These are phyloP conservation scores for Eilema depressum DNA, from an alignment of 2,888 invertebrate species.

Conservation along the genomic window DNA sequence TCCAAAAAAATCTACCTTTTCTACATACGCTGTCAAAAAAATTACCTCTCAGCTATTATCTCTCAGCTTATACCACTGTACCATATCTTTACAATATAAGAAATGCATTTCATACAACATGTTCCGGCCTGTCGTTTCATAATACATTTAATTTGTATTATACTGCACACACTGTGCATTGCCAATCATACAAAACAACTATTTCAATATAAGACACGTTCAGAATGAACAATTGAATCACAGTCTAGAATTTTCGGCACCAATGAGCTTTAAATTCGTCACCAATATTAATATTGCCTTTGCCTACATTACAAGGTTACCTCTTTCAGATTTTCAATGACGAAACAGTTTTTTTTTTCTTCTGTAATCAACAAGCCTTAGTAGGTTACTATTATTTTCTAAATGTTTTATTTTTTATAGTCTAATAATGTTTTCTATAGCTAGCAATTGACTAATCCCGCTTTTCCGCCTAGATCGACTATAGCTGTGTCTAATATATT, in stretches of 20 bases:
- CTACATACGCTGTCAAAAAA: slow-evolving; percentile 73
- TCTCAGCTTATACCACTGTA: slow-evolving; percentile 62
- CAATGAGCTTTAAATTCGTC: slow-evolving; percentile 86
- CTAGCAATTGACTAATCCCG: slow-evolving; percentile 86
- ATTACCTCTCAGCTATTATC: too few species aligned
- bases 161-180: slow-evolving; percentile 70
- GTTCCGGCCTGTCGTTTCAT: slow-evolving; percentile 62
- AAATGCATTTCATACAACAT: slow-evolving; percentile 74
- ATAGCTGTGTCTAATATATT: slow-evolving; percentile 80
- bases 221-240: slow-evolving; percentile 86
- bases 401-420: slow-evolving; percentile 67
- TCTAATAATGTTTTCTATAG: slow-evolving; percentile 79
- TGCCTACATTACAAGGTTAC: slow-evolving; percentile 66
- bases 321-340: slow-evolving; percentile 66
- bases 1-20: slow-evolving; percentile 70
- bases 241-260: slow-evolving; percentile 87
- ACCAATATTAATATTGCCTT: slow-evolving; percentile 70
- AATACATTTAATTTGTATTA: slow-evolving; percentile 62
- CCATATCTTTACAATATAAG: slow-evolving; percentile 67
- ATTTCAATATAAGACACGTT: slow-evolving; percentile 87
- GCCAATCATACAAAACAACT: slow-evolving; percentile 86
- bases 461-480: slow-evolving; percentile 81
- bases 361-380: slow-evolving; percentile 76
- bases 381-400: slow-evolving; percentile 68
- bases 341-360: slow-evolving; percentile 62